These are phyloP conservation scores for Amphimallon solstitiale DNA, from an alignment of 2,888 invertebrate species.

Conservation along the genomic window DNA sequence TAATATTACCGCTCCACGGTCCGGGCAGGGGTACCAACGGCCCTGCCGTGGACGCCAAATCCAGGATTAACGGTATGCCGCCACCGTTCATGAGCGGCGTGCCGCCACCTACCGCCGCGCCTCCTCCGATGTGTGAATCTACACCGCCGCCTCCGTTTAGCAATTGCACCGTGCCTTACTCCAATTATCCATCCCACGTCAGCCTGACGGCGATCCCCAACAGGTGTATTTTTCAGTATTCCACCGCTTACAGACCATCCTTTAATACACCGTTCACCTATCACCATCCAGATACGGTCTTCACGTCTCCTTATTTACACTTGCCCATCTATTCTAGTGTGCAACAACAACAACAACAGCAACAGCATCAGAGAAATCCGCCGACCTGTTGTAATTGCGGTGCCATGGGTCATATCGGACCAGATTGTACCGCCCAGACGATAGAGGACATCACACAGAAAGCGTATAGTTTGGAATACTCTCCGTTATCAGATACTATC, in stretches of 20 bases:
- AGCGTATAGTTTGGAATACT: conserved; percentile 75
- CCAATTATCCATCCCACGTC: conserved; percentile 63
- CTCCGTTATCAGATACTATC: conserved; percentile 51
- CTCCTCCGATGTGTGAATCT: conserved; percentile 59
- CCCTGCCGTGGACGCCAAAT: conserved; percentile 56
- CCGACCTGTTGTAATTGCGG: conserved; percentile 91
- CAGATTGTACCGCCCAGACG: conserved; percentile 89
- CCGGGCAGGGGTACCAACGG: conserved; percentile 49
- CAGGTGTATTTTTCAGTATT: conserved; percentile 58
- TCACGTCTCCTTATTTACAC: conserved; percentile 52
- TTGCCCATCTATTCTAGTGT: conserved; percentile 63
- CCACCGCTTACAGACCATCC: conserved; percentile 55
- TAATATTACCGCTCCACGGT: conserved; percentile 51
- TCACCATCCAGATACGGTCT: conserved; percentile 67
- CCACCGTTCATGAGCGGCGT: conserved; percentile 48
- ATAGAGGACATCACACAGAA: conserved; percentile 91
- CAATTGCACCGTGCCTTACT: conserved; percentile 66
- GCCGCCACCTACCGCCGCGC: conserved; percentile 48
- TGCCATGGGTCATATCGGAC: conserved; percentile 81
- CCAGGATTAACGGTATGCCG: conserved; percentile 53
- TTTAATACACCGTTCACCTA: conserved; percentile 62
- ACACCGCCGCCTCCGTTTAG: conserved; percentile 57
- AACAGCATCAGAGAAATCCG: conserved; percentile 54
- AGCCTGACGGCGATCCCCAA: conserved; percentile 47
- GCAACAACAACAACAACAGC: conserved; percentile 71